Conservation (phyloP, 2,888 invertebrate genomes). For the Patella pellucida region DNA sequence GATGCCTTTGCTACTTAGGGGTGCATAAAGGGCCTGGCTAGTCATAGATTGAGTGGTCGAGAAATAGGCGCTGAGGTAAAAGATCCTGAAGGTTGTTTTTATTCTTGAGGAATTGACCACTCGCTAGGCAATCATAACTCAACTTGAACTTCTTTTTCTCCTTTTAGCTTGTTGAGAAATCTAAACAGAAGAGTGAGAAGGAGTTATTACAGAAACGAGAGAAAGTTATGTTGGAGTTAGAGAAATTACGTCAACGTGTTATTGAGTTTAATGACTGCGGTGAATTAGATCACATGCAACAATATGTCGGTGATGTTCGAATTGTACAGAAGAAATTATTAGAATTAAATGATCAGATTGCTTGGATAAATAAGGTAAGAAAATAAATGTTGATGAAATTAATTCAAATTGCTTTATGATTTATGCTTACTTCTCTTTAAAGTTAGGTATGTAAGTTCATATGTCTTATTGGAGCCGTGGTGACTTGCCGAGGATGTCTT, state of each 20-base stretch:
- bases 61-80: too few relatives aligned
- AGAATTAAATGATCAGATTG: conserved; percentile 82
- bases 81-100: too few relatives aligned
- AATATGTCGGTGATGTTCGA: conserved; percentile 83
- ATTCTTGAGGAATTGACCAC: too few relatives aligned
- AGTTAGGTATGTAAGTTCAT: too few relatives aligned
- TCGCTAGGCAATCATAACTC: too few relatives aligned
- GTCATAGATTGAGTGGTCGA: too few relatives aligned
- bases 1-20: too few relatives aligned
- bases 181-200: conserved; percentile 89
- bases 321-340: conserved; percentile 82
- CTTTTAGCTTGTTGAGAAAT: conserved; percentile 80
- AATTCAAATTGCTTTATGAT: neutral
- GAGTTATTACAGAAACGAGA: conserved; percentile 79
- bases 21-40: too few relatives aligned
- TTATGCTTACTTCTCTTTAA: neutral
- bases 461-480: too few relatives aligned
- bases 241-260: conserved; percentile 82
- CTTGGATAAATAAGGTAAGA: conserved; percentile 84
- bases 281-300: conserved; percentile 81
- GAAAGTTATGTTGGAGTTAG: conserved; percentile 80
- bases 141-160: conserved; percentile 4
- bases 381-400: neutral
- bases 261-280: conserved; percentile 87
- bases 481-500: too few relatives aligned